Evolutionary conservation across 2,797 vertebrate species (phyloP), one percentile per base, ranked within the genome.

Genomic region (Chrosomus eos): DNA sequence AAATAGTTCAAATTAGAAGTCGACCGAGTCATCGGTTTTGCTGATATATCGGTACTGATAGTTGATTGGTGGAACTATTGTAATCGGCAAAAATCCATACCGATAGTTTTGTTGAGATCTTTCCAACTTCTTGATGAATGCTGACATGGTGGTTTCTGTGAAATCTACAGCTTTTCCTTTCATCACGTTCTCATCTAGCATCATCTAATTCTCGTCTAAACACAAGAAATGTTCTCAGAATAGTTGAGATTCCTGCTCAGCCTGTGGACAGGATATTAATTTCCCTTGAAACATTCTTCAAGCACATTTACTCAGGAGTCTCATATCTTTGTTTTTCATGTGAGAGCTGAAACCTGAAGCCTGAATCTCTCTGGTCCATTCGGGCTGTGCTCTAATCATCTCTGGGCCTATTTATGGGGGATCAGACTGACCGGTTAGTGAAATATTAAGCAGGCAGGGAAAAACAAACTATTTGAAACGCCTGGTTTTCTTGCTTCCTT

Each of bases 361-460:
- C 9, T 19, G 9, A 66, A 60, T 58, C 31, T 67, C 16, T 74
- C 16, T 26, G 18, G 26, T 62, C 70, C 5, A 3, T 71, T 64
- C 10, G 1, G 73, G 43, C 74, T 72, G 38, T 58, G 55, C 48
- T 79, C 53, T 79, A 73, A 84, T 84, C 55, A 28, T 28, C 40
- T 23, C 26, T n/a, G 75, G 36, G 16, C 9, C 67, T 23, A 36
- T 67, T 73, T n/a, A 28, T 64, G 66, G 5, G 21, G 60, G 83
- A 70, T 67, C 58, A 58, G 43, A 85, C 8, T 36, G 8, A 43
- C 68, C 8, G 33, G 83, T 78, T 83, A 19, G 64, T 88, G 33
- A 88, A 85, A 87, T 88, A 89, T 88, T 85, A 87, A 83, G 81
- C 80, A 73, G 74, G 48, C 70, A 76, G 55, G 62, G 13, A 78